Conservation (phyloP, 2,888 invertebrate genomes). For the Achlya flavicornis region DNA sequence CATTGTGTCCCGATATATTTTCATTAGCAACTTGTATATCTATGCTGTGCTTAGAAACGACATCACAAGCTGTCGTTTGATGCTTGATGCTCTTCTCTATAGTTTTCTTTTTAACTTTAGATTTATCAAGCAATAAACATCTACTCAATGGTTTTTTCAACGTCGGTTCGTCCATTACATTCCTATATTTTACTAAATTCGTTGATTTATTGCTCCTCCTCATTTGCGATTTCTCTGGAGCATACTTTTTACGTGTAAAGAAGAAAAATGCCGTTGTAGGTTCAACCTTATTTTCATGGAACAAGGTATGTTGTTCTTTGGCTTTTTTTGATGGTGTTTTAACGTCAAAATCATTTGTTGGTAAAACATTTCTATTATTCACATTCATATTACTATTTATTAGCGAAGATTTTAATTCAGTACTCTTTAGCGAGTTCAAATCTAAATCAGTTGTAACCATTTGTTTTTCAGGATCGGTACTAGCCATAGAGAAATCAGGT, state of each 20-base stretch:
- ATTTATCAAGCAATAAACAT: slow-evolving; percentile 57
- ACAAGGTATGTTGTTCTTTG: slow-evolving; percentile 22
- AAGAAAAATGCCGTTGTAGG: slow-evolving; percentile 52
- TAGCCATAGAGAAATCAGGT: slow-evolving; percentile 33
- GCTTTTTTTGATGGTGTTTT: neutral
- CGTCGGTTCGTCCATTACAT: slow-evolving; percentile 56
- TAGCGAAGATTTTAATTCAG: slow-evolving; percentile 27
- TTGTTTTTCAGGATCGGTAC: slow-evolving; percentile 54
- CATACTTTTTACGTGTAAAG: slow-evolving; percentile 44
- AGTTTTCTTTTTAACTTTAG: slow-evolving; percentile 33
- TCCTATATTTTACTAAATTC: slow-evolving; percentile 69
- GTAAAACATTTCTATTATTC: slow-evolving; percentile 12
- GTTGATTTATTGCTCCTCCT: slow-evolving; percentile 68
- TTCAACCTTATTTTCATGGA: slow-evolving; percentile 29
- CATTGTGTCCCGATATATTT: slow-evolving; percentile 47
- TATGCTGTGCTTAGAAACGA: slow-evolving; percentile 30
- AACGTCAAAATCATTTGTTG: slow-evolving; percentile 11
- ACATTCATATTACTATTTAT: slow-evolving; percentile 33
- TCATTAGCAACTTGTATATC: slow-evolving; percentile 43
- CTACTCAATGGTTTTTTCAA: slow-evolving; percentile 55
- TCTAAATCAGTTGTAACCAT: slow-evolving; percentile 56
- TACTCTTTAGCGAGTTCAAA: slow-evolving; percentile 36
- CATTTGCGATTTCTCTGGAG: slow-evolving; percentile 35
- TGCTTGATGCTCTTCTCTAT: slow-evolving; percentile 16
- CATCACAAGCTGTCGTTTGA: slow-evolving; percentile 31